Conservation (phyloP, 2,888 invertebrate genomes). For the Drosophila barbarae region DNA sequence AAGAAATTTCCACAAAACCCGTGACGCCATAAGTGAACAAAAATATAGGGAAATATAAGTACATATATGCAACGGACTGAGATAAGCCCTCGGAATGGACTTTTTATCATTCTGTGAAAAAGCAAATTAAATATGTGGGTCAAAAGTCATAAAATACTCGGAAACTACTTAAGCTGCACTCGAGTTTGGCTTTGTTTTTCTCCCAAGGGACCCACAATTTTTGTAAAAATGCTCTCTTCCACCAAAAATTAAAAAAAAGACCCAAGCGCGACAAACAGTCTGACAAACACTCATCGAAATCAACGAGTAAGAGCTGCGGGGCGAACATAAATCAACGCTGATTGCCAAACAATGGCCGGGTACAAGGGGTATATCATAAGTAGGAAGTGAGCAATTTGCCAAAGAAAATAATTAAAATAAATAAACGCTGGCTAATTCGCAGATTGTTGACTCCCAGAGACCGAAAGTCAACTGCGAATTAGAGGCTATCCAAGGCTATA, state of each 20-base stretch:
- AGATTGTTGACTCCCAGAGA: constrained; percentile 22
- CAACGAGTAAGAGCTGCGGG: constrained; percentile 39
- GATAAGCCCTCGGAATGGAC: constrained; percentile 1
- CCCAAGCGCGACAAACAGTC: constrained; percentile 1
- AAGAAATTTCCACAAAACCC: constrained; percentile 1
- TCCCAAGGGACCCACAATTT: background rate
- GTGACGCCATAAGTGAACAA: constrained; percentile 11
- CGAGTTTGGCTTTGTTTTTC: constrained; percentile 5
- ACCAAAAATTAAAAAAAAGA: background rate
- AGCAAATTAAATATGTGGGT: constrained; percentile 25
- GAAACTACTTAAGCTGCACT: constrained; percentile 34
- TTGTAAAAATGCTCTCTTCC: background rate
- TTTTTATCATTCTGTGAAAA: constrained; percentile 26
- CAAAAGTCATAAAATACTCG: constrained; percentile 18
- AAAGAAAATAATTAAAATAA: constrained; percentile 71
- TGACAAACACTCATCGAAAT: constrained; percentile 16
- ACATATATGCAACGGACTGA: background rate
- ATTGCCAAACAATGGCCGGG: constrained; percentile 69
- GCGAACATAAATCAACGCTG: constrained; percentile 67
- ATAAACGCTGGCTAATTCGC: constrained; percentile 43
- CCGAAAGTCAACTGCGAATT: constrained; percentile 14
- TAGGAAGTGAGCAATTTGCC: constrained; percentile 74
- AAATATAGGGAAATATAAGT: background rate
- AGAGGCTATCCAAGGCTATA: constrained; percentile 15
- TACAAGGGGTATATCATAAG: constrained; percentile 36